Percentiles rank a stretch among this genome's conserved stretches.
Conservation (phyloP, 2,797 vertebrate species). For the Limnodromus scolopaceus region DNA sequence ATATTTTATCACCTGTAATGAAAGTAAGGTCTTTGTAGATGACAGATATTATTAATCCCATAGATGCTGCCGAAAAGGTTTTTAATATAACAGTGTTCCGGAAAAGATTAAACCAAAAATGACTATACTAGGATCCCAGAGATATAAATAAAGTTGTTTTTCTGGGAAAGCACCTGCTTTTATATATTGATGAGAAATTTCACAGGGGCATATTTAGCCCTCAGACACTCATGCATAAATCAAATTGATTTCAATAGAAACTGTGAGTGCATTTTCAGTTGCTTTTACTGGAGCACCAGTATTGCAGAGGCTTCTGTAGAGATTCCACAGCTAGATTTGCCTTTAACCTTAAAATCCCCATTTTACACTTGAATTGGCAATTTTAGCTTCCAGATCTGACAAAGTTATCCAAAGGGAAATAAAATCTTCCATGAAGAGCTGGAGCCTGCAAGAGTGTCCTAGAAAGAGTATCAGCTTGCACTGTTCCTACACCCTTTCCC, state of each 20-base stretch:
- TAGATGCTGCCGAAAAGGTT: neutral
- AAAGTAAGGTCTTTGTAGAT: neutral
- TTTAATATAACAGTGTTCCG: neutral
- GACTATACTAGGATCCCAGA: neutral
- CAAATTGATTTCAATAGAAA: neutral
- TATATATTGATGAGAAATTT: conserved; percentile 1
- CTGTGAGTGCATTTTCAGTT: neutral
- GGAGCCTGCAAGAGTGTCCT: neutral
- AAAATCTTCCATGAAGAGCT: neutral
- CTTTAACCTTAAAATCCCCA: neutral
- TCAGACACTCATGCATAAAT: neutral
- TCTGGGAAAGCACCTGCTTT: neutral
- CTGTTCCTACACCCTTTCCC: neutral
- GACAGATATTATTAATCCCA: conserved; percentile 24
- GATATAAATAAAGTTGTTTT: conserved; percentile 4
- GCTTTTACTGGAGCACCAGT: neutral
- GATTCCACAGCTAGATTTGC: neutral
- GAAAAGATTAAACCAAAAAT: conserved; percentile 23
- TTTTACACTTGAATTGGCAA: conserved; percentile 10
- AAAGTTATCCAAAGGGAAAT: conserved; percentile 1
- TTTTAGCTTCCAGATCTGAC: neutral
- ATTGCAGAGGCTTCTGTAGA: neutral
- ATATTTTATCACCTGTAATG: neutral
- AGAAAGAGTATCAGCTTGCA: neutral
- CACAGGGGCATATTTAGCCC: neutral